Evolutionary conservation across 2,113 vertebrate species (phyloP), one percentile per base, ranked within the genome.

Genomic region (Propithecus coquereli): DNA sequence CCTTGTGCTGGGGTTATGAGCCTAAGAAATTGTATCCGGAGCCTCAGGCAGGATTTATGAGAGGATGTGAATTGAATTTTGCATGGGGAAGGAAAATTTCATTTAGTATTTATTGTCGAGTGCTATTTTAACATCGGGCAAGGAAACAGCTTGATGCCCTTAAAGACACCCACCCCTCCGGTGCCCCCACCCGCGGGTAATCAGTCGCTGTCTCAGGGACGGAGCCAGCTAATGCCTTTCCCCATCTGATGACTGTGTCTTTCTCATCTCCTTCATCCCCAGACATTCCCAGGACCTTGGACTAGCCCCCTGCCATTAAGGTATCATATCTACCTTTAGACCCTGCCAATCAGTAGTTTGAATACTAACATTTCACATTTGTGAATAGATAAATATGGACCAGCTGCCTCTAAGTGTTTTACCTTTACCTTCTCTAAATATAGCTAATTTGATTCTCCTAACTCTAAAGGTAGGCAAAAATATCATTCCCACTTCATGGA

Each of bases 11-110:
- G 92, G 96, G 68, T 94, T 91, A 47, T 43, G 85, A 94, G 77
- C 89, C 95, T 91, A 57, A 95, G 89, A 81, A 91, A 87, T 95
- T 88, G 74, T 88, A 90, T 43, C 52, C 0, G 77, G 54, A 74
- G 63, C 92, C 85, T 37, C 74, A 7, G 94, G 63, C 95, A 70
- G 85, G 87, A 84, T 77, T 96, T 96, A 65, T 30, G 68, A 91
- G 90, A 80, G 93, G 34, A 88, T 54, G 52, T 71, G 77, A 87
- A 96, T 97, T 98, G 92, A 77, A 94, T 97, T 87, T 98, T 71
- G 94, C 92, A 70, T 94, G 82, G 95, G 61, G 84, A 94, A 84
- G 59, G 82, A 32, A 87, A 71, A 79, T 81, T 93, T 81, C 87
- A 52, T 84, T 91, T 95, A 32, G 18, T 85, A 52, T 93, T 91